Conservation (phyloP, 2,797 vertebrate species). For the Hypotaenidia philippensis region DNA sequence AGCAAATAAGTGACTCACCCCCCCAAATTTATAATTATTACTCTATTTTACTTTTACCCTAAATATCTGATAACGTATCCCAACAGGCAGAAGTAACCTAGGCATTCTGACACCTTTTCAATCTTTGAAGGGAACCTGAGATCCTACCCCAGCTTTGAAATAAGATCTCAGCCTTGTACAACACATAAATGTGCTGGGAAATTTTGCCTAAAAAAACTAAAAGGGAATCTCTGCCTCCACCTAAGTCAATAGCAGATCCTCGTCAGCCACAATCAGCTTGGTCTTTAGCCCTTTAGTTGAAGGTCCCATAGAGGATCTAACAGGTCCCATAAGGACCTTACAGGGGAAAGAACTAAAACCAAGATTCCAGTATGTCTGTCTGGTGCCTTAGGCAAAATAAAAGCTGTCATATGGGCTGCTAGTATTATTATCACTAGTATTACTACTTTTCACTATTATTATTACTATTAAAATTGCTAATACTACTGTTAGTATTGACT, state of each 20-base stretch:
- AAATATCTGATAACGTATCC: neutral
- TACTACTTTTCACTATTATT: neutral
- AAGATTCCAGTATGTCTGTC: neutral
- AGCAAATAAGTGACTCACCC: neutral
- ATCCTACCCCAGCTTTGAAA: neutral
- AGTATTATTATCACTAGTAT: neutral
- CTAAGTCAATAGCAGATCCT: neutral
- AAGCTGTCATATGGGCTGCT: neutral
- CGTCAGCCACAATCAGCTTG: neutral
- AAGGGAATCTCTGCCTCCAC: neutral
- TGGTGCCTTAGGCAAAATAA: neutral
- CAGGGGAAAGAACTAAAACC: neutral
- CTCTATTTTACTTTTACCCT: neutral
- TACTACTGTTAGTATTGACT: neutral
- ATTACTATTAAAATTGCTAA: neutral
- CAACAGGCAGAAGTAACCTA: neutral
- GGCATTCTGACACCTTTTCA: neutral
- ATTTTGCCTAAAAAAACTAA: neutral
- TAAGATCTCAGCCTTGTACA: neutral
- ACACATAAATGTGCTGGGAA: neutral
- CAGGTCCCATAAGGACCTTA: neutral
- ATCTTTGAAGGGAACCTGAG: neutral
- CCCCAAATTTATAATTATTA: neutral
- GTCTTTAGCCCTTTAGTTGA: neutral
- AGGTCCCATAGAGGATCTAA: neutral